These are phyloP conservation scores for Carcinoscorpius rotundicauda DNA, from an alignment of 1,140 invertebrate species.

Conservation along the genomic window DNA sequence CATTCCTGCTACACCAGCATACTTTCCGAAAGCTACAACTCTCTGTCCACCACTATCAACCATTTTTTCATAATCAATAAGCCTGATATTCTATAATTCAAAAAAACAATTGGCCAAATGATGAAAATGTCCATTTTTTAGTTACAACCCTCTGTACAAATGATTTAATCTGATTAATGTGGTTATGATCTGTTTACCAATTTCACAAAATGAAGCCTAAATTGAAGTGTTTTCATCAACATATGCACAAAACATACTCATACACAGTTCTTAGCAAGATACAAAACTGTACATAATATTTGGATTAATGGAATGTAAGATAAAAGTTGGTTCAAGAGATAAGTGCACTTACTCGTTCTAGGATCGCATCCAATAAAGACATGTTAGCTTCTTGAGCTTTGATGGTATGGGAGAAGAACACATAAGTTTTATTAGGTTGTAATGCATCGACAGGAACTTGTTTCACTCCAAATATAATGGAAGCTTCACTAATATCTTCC, in stretches of 20 bases:
- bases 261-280: too few relatives aligned
- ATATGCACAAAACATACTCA: too few relatives aligned
- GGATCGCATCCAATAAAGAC: constrained; percentile 86
- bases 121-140: too few relatives aligned
- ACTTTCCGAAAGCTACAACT: constrained; percentile 97
- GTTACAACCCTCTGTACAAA: background rate
- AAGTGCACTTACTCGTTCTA: constrained; percentile 43
- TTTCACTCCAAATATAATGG: constrained; percentile 94
- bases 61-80: constrained; percentile 96
- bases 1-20: constrained; percentile 96
- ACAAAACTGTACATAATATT: too few relatives aligned
- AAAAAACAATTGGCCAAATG: constrained; percentile 12
- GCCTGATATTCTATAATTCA: constrained; percentile 64
- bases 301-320: too few relatives aligned
- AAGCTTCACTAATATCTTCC: constrained; percentile 93
- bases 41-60: constrained; percentile 76
- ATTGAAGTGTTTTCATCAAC: too few relatives aligned
- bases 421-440: constrained; percentile 92
- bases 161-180: background rate
- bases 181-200: background rate
- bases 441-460: constrained; percentile 89
- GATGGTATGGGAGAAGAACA: constrained; percentile 98
- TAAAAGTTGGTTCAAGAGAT: too few relatives aligned
- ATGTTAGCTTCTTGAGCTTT: constrained; percentile 98
- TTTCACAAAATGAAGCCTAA: too few relatives aligned